phyloP scores from a whole-genome alignment of 2,113 vertebrate species.

The Polypterus senegalus region DNA sequence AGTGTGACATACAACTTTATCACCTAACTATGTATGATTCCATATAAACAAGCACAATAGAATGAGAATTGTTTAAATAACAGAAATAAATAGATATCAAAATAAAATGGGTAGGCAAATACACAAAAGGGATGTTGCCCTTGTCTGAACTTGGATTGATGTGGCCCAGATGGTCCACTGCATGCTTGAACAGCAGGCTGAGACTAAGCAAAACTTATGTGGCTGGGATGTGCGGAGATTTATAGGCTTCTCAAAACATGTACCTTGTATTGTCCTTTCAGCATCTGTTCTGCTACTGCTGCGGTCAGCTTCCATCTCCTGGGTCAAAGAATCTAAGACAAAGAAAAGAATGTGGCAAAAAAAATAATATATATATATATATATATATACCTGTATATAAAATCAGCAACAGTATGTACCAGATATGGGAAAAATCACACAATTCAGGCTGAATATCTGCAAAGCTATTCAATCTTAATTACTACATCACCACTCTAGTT shows the following conservation, averaged over 20 bases:
- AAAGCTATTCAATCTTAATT: too few species aligned
- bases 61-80: background rate
- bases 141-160: slow-evolving; percentile 80
- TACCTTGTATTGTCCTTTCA: slow-evolving; percentile 99
- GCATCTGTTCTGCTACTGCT: slow-evolving; percentile 98
- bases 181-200: slow-evolving; percentile 90
- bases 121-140: slow-evolving; percentile 78
- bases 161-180: slow-evolving; percentile 95
- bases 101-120: slow-evolving; percentile 57
- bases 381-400: background rate
- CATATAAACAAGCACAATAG: background rate
- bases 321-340: slow-evolving; percentile 96
- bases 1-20: too few species aligned
- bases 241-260: slow-evolving; percentile 90
- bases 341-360: slow-evolving; percentile 66
- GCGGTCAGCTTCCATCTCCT: slow-evolving; percentile 99
- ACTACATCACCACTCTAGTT: too few species aligned
- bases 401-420: too few species aligned
- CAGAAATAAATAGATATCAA: slow-evolving; percentile 28
- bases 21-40: background rate
- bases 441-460: too few species aligned
- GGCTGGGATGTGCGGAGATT: slow-evolving; percentile 66
- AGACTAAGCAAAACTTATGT: slow-evolving; percentile 84
- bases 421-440: too few species aligned
- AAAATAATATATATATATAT: slow-evolving; percentile 19